These are phyloP conservation scores for Nannoperca obscura DNA, from an alignment of 2,797 vertebrate species.

Conservation along the genomic window DNA sequence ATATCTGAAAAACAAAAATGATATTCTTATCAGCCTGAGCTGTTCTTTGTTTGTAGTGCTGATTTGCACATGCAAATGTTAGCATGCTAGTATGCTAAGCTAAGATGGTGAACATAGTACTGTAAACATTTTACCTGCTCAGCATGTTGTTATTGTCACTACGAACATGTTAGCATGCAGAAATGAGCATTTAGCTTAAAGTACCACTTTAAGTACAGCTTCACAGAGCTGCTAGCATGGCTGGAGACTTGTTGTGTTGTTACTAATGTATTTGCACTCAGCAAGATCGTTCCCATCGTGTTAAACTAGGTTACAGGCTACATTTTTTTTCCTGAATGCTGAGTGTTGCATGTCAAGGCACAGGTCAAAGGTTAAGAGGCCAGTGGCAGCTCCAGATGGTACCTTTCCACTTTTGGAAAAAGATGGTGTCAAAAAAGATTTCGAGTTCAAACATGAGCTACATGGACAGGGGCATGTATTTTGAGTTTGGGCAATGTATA, in stretches of 20 bases:
- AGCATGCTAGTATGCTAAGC: too few species aligned
- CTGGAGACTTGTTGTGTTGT: too few species aligned
- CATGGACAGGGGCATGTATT: constrained; percentile 48
- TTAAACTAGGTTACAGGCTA: constrained; percentile 21
- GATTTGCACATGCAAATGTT: too few species aligned
- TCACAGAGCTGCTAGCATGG: too few species aligned
- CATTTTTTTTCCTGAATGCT: constrained; percentile 44
- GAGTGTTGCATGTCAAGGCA: constrained; percentile 60
- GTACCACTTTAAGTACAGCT: too few species aligned
- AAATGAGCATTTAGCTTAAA: too few species aligned
- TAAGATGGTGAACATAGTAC: too few species aligned
- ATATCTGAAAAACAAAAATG: neutral
- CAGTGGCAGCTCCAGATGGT: constrained; percentile 61
- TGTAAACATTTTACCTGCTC: too few species aligned
- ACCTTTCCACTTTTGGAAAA: constrained; percentile 68
- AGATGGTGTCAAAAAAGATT: constrained; percentile 34
- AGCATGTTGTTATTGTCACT: too few species aligned
- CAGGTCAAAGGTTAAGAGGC: constrained; percentile 56
- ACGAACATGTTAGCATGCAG: too few species aligned
- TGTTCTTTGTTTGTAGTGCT: neutral
- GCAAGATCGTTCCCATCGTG: too few species aligned
- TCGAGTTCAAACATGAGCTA: constrained; percentile 39
- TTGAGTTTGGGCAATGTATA: constrained; percentile 38
- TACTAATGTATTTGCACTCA: too few species aligned
- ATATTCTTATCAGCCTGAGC: neutral